Percentiles rank a stretch among this genome's conserved stretches.
phyloP scores from a whole-genome alignment of 2,888 invertebrate species.

The Chrysodeixis includens region DNA sequence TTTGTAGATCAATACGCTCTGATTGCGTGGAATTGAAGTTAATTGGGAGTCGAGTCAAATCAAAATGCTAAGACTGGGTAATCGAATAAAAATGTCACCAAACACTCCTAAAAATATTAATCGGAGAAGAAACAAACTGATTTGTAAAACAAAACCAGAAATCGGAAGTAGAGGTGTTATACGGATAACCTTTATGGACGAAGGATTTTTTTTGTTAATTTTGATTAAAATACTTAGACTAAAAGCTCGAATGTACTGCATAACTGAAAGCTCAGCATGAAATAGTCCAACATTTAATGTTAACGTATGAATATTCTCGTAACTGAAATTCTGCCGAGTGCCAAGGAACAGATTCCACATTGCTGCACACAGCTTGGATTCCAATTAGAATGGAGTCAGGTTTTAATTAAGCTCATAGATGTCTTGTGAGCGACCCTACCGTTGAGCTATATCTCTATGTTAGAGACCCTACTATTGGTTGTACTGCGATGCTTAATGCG shows the following conservation, averaged over 20 bases:
- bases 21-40: background rate
- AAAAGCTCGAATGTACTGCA: background rate
- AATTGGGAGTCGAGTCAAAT: background rate
- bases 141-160: too few species aligned
- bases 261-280: background rate
- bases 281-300: background rate
- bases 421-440: conserved; percentile 20
- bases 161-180: too few species aligned
- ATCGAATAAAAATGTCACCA: too few species aligned
- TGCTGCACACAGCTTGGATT: conserved; percentile 17
- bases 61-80: too few species aligned
- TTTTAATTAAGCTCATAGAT: conserved; percentile 54
- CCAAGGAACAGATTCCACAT: background rate
- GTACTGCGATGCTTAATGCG: too few species aligned
- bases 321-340: background rate
- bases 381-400: conserved; percentile 37
- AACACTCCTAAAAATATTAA: too few species aligned
- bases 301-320: background rate
- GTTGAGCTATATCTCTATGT: conserved; percentile 13
- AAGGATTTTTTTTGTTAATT: background rate
- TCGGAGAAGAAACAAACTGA: too few species aligned
- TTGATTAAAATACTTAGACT: background rate
- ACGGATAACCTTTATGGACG: too few species aligned
- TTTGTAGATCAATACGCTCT: background rate
- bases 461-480: background rate